Base-by-base conservation (phyloP, 2,888 invertebrate species). In the Dolomedes plantarius region DNA sequence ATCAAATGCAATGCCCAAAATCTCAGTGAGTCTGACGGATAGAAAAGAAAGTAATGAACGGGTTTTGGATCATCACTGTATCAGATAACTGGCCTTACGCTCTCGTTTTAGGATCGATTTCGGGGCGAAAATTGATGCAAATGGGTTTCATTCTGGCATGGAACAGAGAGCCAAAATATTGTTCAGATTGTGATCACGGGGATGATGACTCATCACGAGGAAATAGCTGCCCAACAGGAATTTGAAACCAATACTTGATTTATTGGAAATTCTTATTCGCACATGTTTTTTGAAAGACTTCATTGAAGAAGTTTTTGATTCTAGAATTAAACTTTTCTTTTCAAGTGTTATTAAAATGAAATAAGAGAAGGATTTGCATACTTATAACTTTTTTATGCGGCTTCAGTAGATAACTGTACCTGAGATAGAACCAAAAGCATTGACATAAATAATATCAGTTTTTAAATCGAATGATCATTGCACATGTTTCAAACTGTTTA, bases 11-110 rank as follows among this genome's bases (percentile, higher is more conserved):
- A 56, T 76, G 46, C 2, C 46, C 46, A 41, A 29, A 29, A 41
- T 36, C 29, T 28, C 11, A 41, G n/a, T 5, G 50, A 11, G n/a
- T 19, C n/a, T n/a, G 23, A n/a, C 27, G 28, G 23, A 27, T 23
- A 31, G 28, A 65, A 19, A 29, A 65, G 41, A 56, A 76, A 76
- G 46, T 76, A 76, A 76, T 76, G 75, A 76, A 76, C 46, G 64
- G 46, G 46, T 74, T 64, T 9, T 46, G 39, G 74, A 74, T 74
- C 74, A 41, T 62, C 39, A 36, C 39, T 64, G 62, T 75, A 75
- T 65, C 75, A 65, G 41, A 29, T 75, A 77, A 77, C 76, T 77
- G 68, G 16, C 31, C 67, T 67, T 50, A n/a, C 41, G 11, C 16
- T 23, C n/a, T 13, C 41, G 2, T 46, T 13, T 13, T 13, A n/a